A percentile compares a stretch with the other conserved stretches of the same genome.
Evolutionary conservation across 2,888 invertebrate species (phyloP).

Genomic region (Seira sanloemensis): DNA sequence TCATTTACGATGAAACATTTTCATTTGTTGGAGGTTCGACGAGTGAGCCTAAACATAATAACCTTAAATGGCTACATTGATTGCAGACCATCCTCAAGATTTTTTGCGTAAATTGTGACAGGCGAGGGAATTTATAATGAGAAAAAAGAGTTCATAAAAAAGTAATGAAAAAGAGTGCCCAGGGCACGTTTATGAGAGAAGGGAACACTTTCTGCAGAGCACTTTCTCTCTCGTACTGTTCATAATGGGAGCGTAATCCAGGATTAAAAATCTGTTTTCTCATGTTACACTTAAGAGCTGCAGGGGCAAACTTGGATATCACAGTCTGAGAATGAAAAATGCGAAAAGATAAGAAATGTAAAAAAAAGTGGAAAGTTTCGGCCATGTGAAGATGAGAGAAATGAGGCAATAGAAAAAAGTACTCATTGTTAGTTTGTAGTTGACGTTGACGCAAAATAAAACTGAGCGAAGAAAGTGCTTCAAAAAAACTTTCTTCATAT

Average conservation of each 20-base stretch:
- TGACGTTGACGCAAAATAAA: neutral
- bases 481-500: neutral
- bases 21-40: no score
- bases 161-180: constrained; percentile 15
- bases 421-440: neutral
- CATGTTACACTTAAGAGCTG: neutral
- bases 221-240: neutral
- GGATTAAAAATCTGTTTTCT: neutral
- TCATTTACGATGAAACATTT: no score
- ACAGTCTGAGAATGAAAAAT: neutral
- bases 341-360: neutral
- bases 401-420: neutral
- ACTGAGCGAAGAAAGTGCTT: constrained; percentile 1
- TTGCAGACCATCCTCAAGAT: neutral
- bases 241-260: neutral
- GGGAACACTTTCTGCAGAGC: neutral
- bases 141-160: constrained; percentile 41
- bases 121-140: constrained; percentile 53
- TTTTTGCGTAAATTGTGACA: neutral
- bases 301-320: neutral
- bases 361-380: neutral
- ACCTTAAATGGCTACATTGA: neutral
- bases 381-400: neutral
- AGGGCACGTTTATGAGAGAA: constrained; percentile 5
- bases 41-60: no score